phyloP scores from a whole-genome alignment of 1,140 invertebrate species.

The Drosophila melanica region DNA sequence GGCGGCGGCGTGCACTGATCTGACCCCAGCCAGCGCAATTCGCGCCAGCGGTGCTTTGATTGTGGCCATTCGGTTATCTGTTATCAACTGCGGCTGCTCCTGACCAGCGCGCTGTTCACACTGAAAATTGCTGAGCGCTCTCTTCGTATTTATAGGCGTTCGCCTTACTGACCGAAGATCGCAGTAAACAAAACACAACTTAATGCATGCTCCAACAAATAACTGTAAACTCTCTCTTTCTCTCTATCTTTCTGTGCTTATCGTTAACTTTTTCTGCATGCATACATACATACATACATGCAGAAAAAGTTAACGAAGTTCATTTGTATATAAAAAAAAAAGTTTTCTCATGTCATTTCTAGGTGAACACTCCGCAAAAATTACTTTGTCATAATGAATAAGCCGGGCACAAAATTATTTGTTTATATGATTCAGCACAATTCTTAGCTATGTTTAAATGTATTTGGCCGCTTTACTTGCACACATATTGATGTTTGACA shows the following conservation, averaged over 20 bases:
- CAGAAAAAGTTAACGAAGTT: no score
- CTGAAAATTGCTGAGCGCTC: background rate
- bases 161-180: no score
- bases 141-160: slow-evolving; percentile 11
- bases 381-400: slow-evolving; percentile 5
- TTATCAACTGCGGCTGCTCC: slow-evolving; percentile 4
- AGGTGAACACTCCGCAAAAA: background rate
- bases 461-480: background rate
- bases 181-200: background rate
- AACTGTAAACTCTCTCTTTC: slow-evolving; percentile 8
- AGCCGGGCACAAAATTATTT: background rate
- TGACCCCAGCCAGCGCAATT: slow-evolving; percentile 9
- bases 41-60: slow-evolving; percentile 6
- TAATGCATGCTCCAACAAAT: background rate
- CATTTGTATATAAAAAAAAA: background rate
- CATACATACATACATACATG: no score
- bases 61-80: slow-evolving; percentile 14
- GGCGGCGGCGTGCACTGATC: slow-evolving; percentile 11
- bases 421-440: slow-evolving; percentile 15
- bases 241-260: background rate
- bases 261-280: no score
- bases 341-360: slow-evolving; percentile 3
- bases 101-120: slow-evolving; percentile 3
- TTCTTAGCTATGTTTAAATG: background rate
- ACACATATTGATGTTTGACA: background rate